These are phyloP conservation scores for Pantala flavescens DNA, from an alignment of 1,140 invertebrate genomes.

Conservation along the genomic window DNA sequence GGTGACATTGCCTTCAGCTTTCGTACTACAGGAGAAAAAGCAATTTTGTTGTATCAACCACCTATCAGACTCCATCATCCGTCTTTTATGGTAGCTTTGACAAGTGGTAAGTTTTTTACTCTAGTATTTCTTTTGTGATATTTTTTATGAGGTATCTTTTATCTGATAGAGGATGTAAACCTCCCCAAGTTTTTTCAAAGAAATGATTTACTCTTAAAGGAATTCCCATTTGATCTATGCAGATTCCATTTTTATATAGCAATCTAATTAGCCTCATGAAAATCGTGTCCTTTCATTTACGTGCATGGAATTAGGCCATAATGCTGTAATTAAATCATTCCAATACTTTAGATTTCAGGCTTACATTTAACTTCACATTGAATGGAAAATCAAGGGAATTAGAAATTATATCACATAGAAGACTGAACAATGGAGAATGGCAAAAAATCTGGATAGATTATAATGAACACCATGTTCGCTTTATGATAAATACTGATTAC, in stretches of 20 bases:
- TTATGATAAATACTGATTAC: slow-evolving; percentile 81
- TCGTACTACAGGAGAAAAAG: slow-evolving; percentile 77
- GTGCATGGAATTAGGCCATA: no score
- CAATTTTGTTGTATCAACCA: slow-evolving; percentile 81
- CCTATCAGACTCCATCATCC: slow-evolving; percentile 78
- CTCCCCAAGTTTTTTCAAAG: no score
- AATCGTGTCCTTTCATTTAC: no score
- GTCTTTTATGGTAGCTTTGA: slow-evolving; percentile 79
- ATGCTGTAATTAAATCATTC: no score
- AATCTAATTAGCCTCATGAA: no score
- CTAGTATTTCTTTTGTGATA: no score
- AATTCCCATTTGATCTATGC: no score
- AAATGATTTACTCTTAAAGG: no score
- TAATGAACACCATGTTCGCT: slow-evolving; percentile 85
- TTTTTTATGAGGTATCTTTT: no score
- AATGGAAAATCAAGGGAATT: slow-evolving; percentile 69
- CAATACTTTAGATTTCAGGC: slow-evolving; percentile 52
- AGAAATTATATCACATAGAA: slow-evolving; percentile 65
- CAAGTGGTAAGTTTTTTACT: slow-evolving; percentile 47
- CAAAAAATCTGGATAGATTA: slow-evolving; percentile 92
- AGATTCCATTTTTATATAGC: no score
- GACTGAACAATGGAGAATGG: slow-evolving; percentile 85
- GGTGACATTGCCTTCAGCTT: slow-evolving; percentile 89
- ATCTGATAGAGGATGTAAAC: no score
- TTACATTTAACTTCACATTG: slow-evolving; percentile 83